A percentile compares a stretch with the other conserved stretches of the same genome.
phyloP scores from a whole-genome alignment of 2,797 vertebrate species.

The Chromobotia macracanthus region DNA sequence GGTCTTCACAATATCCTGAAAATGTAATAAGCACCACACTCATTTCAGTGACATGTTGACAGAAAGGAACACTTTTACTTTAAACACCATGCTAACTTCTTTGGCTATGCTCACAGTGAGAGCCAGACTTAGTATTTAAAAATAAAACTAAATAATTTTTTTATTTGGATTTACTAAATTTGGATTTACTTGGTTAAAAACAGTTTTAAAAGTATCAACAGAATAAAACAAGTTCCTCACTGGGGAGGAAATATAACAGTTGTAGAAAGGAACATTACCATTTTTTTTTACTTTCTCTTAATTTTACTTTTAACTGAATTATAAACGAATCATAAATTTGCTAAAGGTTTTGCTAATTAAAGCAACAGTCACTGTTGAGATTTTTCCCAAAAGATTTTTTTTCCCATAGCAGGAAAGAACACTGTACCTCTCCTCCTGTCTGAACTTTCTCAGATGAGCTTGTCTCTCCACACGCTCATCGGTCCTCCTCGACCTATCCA shows the following conservation, averaged over 20 bases:
- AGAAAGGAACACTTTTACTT: background rate
- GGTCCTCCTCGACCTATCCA: conserved; percentile 75
- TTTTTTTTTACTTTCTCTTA: too few species aligned
- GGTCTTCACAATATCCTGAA: background rate
- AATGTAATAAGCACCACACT: background rate
- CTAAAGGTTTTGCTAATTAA: background rate
- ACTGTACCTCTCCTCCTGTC: conserved; percentile 87
- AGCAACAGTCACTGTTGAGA: background rate
- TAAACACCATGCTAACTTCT: background rate
- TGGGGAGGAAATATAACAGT: too few species aligned
- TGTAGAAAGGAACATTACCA: too few species aligned
- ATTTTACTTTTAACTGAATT: too few species aligned
- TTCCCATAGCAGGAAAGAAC: background rate
- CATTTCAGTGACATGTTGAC: background rate
- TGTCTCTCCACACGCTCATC: conserved; percentile 79
- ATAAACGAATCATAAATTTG: too few species aligned
- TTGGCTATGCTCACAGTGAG: too few species aligned
- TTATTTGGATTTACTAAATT: too few species aligned
- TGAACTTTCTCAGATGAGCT: conserved; percentile 76
- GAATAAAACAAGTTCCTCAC: too few species aligned
- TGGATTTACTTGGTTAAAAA: too few species aligned
- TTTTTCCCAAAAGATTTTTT: background rate
- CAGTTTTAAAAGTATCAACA: too few species aligned
- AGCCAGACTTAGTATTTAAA: too few species aligned
- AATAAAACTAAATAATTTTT: too few species aligned